Conservation (phyloP, 30 jellyfish, hydroid and myxozoan species). For the Aurelia aurita region DNA sequence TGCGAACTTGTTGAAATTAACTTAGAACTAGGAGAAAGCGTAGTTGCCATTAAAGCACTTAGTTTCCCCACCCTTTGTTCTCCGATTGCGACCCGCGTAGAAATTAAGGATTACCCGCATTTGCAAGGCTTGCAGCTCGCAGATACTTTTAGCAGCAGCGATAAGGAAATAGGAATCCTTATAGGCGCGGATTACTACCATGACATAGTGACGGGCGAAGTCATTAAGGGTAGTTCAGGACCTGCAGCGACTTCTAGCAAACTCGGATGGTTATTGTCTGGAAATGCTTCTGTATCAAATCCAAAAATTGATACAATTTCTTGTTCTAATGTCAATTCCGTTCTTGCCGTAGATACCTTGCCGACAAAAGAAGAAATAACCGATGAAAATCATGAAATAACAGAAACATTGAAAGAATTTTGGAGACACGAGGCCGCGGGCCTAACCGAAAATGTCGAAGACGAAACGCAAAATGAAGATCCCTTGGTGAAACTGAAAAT, state of each 20-base stretch:
- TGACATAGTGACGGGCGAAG: slow-evolving; percentile 14
- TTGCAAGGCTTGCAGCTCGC: slow-evolving; percentile 32
- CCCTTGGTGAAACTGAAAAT: slow-evolving; percentile 3
- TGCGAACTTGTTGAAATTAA: too few species aligned
- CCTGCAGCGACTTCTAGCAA: too few species aligned
- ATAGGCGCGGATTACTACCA: slow-evolving; percentile 12
- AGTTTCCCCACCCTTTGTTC: slow-evolving; percentile 37
- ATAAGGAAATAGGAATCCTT: not conserved
- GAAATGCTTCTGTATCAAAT: too few species aligned
- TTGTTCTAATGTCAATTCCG: not conserved
- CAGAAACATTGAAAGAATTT: slow-evolving; percentile 1
- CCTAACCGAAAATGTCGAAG: slow-evolving; percentile 12
- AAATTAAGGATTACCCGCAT: slow-evolving; percentile 9
- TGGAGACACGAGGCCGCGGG: slow-evolving; percentile 59
- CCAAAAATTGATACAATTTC: too few species aligned
- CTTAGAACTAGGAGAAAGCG: too few species aligned
- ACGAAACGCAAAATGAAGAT: not conserved
- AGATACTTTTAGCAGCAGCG: slow-evolving; percentile 4
- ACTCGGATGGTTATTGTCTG: too few species aligned
- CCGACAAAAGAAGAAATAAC: not conserved
- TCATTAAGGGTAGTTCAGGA: slow-evolving; percentile 6
- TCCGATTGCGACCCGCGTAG: slow-evolving; percentile 42
- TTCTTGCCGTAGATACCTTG: not conserved
- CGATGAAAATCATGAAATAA: not conserved
- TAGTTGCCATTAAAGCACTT: not conserved